Conservation (phyloP, 1,140 invertebrate species). For the Apis dorsata region DNA sequence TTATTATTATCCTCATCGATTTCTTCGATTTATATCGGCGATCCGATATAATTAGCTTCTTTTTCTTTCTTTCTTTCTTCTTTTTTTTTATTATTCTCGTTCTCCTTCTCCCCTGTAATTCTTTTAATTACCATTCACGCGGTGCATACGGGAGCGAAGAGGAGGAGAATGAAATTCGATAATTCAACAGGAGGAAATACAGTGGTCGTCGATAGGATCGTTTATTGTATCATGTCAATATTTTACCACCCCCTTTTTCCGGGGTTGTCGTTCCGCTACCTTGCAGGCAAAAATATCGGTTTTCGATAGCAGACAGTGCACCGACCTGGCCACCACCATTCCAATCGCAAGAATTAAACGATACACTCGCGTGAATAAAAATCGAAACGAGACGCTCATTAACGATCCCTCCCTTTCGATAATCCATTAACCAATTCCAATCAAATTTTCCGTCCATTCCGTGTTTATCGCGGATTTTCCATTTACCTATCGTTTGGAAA, state of each 20-base stretch:
- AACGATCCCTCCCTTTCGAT: too few relatives aligned
- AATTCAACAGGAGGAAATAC: constrained; percentile 18
- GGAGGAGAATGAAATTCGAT: constrained; percentile 17
- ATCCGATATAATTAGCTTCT: too few relatives aligned
- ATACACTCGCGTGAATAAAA: constrained; percentile 10
- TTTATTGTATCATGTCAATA: constrained; percentile 45
- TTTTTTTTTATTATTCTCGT: neutral
- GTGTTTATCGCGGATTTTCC: too few relatives aligned
- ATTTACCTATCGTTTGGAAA: too few relatives aligned
- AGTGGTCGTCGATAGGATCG: constrained; percentile 6
- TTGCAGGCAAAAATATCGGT: constrained; percentile 37
- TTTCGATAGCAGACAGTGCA: constrained; percentile 39
- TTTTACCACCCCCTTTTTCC: constrained; percentile 20
- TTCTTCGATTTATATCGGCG: too few relatives aligned
- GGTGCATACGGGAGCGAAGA: neutral
- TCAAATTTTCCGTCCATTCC: neutral
- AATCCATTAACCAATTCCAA: too few relatives aligned
- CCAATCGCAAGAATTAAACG: constrained; percentile 25
- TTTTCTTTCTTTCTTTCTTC: neutral
- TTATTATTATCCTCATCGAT: too few relatives aligned
- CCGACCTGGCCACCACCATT: constrained; percentile 1
- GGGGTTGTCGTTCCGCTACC: neutral
- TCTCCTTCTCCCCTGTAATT: neutral
- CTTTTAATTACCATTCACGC: neutral
- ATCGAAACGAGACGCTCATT: neutral